phyloP scores from a whole-genome alignment of 2,797 vertebrate genomes.

The Takifugu rubripes region DNA sequence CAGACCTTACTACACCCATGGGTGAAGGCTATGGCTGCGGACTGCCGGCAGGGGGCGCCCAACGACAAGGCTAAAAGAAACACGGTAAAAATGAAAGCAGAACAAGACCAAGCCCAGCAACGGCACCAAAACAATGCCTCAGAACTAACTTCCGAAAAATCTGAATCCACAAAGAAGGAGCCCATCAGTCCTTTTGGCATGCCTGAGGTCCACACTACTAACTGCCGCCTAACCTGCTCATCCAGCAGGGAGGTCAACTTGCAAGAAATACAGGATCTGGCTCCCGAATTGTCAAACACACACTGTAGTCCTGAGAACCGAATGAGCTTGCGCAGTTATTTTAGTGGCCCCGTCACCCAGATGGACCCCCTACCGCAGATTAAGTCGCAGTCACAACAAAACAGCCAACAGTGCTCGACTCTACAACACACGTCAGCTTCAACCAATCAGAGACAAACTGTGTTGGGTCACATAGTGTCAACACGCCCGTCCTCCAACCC shows the following conservation, averaged over 20 bases:
- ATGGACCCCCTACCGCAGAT: slow-evolving; percentile 11
- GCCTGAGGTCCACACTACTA: slow-evolving; percentile 21
- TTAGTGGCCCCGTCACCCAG: neutral
- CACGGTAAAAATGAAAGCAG: slow-evolving; percentile 7
- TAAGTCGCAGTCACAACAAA: slow-evolving; percentile 21
- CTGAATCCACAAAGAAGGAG: slow-evolving; percentile 18
- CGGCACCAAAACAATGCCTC: slow-evolving; percentile 19
- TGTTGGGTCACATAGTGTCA: neutral
- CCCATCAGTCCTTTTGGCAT: slow-evolving; percentile 13
- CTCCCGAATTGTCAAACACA: slow-evolving; percentile 10
- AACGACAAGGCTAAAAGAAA: slow-evolving; percentile 36
- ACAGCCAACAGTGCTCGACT: slow-evolving; percentile 8
- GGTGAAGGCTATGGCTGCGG: slow-evolving; percentile 79
- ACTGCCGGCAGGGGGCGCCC: slow-evolving; percentile 66
- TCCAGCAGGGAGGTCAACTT: slow-evolving; percentile 8
- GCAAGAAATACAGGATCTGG: slow-evolving; percentile 14
- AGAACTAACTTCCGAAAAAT: slow-evolving; percentile 28
- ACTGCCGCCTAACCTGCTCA: slow-evolving; percentile 12
- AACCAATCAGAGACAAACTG: slow-evolving; percentile 6
- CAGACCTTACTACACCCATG: slow-evolving; percentile 87
- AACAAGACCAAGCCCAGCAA: slow-evolving; percentile 22
- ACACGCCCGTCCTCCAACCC: slow-evolving; percentile 8
- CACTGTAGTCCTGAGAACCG: neutral
- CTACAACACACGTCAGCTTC: slow-evolving; percentile 13
- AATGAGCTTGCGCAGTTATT: neutral